A percentile compares a stretch with the other conserved stretches of the same genome.
Conservation (phyloP, 2,797 vertebrate genomes). For the Hirundo rustica region DNA sequence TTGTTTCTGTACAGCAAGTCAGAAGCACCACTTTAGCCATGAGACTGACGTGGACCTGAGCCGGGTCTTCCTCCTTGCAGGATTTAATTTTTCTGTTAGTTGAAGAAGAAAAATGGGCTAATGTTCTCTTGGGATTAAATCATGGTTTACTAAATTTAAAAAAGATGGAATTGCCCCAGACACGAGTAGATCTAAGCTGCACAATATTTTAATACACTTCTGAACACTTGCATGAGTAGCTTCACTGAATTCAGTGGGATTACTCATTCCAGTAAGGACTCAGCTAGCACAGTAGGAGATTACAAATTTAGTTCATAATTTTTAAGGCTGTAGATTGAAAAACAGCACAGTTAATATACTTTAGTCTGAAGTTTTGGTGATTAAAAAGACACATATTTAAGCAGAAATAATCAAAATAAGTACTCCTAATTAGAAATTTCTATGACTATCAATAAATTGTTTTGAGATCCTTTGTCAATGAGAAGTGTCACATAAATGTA, state of each 20-base stretch:
- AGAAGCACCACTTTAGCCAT: background rate
- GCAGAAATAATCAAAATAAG: constrained; percentile 69
- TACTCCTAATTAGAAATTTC: constrained; percentile 72
- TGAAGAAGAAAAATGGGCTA: background rate
- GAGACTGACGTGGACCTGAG: background rate
- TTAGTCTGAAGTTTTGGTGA: constrained; percentile 63
- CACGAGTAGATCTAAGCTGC: background rate
- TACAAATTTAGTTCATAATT: constrained; percentile 42
- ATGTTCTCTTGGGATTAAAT: background rate
- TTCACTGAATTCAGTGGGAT: background rate
- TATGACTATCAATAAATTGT: constrained; percentile 54
- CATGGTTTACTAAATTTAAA: background rate
- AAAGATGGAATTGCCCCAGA: background rate
- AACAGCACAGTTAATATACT: constrained; percentile 53
- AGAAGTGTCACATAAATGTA: constrained; percentile 65
- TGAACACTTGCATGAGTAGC: background rate
- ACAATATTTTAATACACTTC: background rate
- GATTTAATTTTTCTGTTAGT: background rate
- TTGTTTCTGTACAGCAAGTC: background rate
- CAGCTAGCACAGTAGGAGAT: background rate
- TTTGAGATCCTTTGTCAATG: constrained; percentile 51
- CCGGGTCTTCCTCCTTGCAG: background rate
- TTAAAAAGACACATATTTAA: constrained; percentile 66
- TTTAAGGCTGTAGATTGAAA: constrained; percentile 45
- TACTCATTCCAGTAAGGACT: background rate